Evolutionary conservation across 2,113 vertebrate species (phyloP).

Genomic region (Nymphicus hollandicus): DNA sequence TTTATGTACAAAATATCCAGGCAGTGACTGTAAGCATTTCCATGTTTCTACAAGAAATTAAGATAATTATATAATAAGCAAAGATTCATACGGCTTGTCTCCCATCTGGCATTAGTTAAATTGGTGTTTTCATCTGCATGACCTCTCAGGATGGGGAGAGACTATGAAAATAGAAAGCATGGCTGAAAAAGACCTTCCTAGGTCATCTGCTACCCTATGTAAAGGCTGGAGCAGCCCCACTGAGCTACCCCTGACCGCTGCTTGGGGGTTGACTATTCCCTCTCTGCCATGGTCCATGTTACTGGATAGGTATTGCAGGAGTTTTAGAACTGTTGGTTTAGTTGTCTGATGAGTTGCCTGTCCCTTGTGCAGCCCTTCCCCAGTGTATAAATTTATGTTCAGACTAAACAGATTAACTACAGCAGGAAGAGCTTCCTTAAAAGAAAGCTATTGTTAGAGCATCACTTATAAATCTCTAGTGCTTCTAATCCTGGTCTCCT

Average conservation of each 20-base stretch:
- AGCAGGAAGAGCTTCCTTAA: slow-evolving; percentile 23
- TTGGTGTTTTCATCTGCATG: slow-evolving; percentile 12
- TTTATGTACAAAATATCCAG: slow-evolving; percentile 2
- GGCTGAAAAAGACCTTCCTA: not conserved
- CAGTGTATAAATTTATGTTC: not conserved
- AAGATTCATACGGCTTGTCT: slow-evolving; percentile 29
- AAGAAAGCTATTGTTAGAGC: slow-evolving; percentile 14
- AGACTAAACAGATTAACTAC: not conserved
- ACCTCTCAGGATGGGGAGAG: slow-evolving; percentile 6
- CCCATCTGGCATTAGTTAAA: slow-evolving; percentile 48
- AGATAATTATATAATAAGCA: slow-evolving; percentile 31
- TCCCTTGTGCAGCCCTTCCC: not conserved
- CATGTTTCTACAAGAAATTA: slow-evolving; percentile 17
- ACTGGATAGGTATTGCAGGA: not conserved
- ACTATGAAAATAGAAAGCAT: not conserved
- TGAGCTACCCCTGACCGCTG: not conserved
- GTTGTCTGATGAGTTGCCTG: not conserved
- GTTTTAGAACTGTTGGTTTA: not conserved
- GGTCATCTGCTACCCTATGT: not conserved
- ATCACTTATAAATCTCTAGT: not conserved
- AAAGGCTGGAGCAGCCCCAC: not conserved
- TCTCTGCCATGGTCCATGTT: not conserved
- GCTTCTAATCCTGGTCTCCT: not conserved
- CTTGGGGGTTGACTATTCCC: not conserved
- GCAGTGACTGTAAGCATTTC: slow-evolving; percentile 8